A percentile compares a stretch with the other conserved stretches of the same genome.
Conservation (phyloP, 2,113 vertebrate genomes). For the Alethe castanea region DNA sequence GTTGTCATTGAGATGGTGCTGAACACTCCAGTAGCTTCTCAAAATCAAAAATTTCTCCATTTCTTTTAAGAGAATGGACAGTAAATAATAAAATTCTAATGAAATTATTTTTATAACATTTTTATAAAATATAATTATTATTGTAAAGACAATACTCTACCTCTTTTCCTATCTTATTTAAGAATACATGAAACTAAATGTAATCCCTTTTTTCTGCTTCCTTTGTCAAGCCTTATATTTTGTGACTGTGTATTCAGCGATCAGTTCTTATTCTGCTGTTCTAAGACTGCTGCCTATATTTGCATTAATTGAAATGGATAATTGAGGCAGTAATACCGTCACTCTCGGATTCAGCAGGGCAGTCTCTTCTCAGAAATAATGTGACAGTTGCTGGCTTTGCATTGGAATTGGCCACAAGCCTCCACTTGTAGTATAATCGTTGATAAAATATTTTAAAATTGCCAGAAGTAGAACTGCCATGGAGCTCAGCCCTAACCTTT, state of each 20-base stretch:
- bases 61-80: neutral
- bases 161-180: neutral
- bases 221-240: constrained; percentile 39
- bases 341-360: constrained; percentile 23
- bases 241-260: constrained; percentile 35
- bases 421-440: constrained; percentile 57
- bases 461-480: constrained; percentile 15
- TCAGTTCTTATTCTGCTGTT: constrained; percentile 42
- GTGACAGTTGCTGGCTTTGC: constrained; percentile 32
- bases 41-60: neutral
- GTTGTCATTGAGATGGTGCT: neutral
- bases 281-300: constrained; percentile 43
- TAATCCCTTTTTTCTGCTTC: constrained; percentile 3
- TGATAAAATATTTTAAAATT: constrained; percentile 61
- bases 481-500: constrained; percentile 60
- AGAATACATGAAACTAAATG: neutral
- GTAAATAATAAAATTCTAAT: neutral
- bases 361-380: constrained; percentile 31
- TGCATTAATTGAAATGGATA: constrained; percentile 60
- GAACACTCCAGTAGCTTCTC: neutral
- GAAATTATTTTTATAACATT: neutral
- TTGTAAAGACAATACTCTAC: neutral
- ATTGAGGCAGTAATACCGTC: constrained; percentile 38
- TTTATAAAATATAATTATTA: neutral
- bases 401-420: constrained; percentile 52